These are phyloP conservation scores for Diplodus sargus DNA, from an alignment of 2,797 vertebrate species.

Conservation along the genomic window DNA sequence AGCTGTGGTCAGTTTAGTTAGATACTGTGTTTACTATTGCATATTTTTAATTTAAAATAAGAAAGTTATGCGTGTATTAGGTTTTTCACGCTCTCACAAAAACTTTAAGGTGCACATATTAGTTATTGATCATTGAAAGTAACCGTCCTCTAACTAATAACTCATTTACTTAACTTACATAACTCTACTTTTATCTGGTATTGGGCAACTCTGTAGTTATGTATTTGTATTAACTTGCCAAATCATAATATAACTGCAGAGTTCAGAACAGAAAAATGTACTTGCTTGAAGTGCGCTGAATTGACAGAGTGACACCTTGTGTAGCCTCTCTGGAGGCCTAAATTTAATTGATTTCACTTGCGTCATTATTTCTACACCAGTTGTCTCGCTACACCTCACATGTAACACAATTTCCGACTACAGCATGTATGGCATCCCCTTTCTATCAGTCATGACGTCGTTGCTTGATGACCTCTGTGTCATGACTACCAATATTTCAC, in stretches of 20 bases:
- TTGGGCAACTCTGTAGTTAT: background rate
- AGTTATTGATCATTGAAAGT: background rate
- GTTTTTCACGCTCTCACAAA: constrained; percentile 16
- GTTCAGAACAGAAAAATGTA: background rate
- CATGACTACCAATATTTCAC: constrained; percentile 73
- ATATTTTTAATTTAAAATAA: background rate
- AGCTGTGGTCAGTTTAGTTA: background rate
- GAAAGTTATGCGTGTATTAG: constrained; percentile 7
- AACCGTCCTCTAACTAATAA: background rate
- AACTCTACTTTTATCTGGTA: background rate
- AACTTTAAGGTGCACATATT: background rate
- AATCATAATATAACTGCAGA: background rate
- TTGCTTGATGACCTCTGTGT: constrained; percentile 73
- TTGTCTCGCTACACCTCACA: constrained; percentile 43
- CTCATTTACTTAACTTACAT: background rate
- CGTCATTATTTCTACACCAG: background rate
- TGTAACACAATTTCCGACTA: constrained; percentile 57
- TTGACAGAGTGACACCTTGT: constrained; percentile 19
- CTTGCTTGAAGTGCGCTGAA: constrained; percentile 11
- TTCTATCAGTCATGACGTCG: constrained; percentile 70
- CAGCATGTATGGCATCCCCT: constrained; percentile 73
- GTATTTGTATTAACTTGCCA: constrained; percentile 1
- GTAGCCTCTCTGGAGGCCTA: constrained; percentile 8
- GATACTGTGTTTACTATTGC: background rate
- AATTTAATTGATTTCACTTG: constrained; percentile 1